phyloP scores from a whole-genome alignment of 1,140 invertebrate species.

The Nylanderia fulva region DNA sequence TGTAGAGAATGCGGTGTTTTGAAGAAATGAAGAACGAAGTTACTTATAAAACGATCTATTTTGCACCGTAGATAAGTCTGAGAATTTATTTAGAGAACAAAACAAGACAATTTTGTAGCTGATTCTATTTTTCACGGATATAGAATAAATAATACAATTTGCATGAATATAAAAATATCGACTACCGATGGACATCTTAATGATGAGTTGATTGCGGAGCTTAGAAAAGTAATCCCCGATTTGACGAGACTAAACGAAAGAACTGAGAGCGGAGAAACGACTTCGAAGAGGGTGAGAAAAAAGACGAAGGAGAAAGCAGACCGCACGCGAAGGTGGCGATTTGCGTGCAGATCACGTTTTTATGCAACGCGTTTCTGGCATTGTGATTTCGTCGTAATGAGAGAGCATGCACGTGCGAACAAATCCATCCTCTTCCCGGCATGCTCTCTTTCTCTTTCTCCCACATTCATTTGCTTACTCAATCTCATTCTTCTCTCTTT shows the following conservation, averaged over 20 bases:
- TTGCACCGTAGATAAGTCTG: background rate
- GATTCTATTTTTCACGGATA: background rate
- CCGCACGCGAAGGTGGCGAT: conserved; percentile 74
- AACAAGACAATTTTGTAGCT: background rate
- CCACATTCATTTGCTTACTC: background rate
- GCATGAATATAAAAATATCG: background rate
- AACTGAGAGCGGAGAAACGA: conserved; percentile 16
- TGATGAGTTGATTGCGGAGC: background rate
- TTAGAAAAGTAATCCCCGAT: conserved; percentile 29
- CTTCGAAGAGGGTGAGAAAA: conserved; percentile 13
- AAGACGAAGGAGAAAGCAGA: background rate
- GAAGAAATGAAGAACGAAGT: background rate
- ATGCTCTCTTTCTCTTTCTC: conserved; percentile 3
- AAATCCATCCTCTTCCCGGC: conserved; percentile 51
- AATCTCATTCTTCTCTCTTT: background rate
- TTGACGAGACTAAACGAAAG: background rate
- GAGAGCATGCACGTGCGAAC: conserved; percentile 80
- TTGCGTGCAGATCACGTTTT: conserved; percentile 83
- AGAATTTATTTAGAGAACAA: background rate
- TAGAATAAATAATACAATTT: background rate
- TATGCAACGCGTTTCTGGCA: conserved; percentile 78
- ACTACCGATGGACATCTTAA: background rate
- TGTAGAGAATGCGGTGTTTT: background rate
- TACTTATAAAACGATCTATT: background rate
- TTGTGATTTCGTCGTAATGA: conserved; percentile 82